These are phyloP conservation scores for Sclerurus mexicanus DNA, from an alignment of 2,113 vertebrate genomes.

Conservation along the genomic window DNA sequence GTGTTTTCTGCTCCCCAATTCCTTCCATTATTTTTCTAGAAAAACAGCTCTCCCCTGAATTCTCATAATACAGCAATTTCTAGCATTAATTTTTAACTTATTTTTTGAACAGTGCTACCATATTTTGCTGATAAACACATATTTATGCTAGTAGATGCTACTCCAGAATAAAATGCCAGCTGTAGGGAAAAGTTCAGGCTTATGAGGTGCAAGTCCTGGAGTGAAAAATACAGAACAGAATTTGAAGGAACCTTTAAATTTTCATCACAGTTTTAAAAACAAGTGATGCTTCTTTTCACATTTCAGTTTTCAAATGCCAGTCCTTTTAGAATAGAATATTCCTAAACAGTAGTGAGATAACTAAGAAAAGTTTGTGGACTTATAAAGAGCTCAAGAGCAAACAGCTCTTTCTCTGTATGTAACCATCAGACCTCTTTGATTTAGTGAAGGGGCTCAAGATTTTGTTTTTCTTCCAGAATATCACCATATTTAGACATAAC, in stretches of 20 bases:
- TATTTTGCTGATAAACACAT: not conserved
- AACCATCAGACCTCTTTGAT: not conserved
- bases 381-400: not conserved
- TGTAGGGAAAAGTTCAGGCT: not conserved
- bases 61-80: not conserved
- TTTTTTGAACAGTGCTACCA: not conserved
- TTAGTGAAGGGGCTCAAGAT: not conserved
- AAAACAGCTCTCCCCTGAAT: not conserved
- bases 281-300: not conserved
- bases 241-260: not conserved
- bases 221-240: not conserved
- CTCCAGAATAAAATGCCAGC: not conserved
- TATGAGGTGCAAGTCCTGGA: not conserved
- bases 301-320: not conserved
- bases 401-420: not conserved
- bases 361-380: not conserved
- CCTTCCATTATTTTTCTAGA: not conserved
- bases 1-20: not conserved
- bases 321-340: not conserved
- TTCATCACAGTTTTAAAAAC: not conserved
- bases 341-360: not conserved
- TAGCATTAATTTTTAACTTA: not conserved
- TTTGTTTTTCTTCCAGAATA: not conserved
- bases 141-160: not conserved
- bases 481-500: not conserved